phyloP scores from a whole-genome alignment of 2,888 invertebrate genomes.

The Drosophila nigricruria region DNA sequence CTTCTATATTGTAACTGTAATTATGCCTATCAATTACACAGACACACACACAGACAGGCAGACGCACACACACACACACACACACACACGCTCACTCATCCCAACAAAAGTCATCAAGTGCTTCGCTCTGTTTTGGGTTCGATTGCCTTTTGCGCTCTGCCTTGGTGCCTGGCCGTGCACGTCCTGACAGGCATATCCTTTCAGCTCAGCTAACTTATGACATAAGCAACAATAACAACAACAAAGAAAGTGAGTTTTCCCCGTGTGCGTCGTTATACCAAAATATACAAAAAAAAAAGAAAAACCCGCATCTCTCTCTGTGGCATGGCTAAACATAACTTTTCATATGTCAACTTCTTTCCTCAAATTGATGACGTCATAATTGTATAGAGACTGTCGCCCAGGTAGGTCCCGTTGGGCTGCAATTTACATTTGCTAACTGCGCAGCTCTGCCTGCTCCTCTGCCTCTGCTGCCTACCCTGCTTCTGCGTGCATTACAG shows the following conservation, averaged over 20 bases:
- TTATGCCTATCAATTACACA: slow-evolving; percentile 35
- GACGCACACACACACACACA: slow-evolving; percentile 23
- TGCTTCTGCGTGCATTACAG: background rate
- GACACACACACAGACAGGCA: slow-evolving; percentile 18
- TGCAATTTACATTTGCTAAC: slow-evolving; percentile 35
- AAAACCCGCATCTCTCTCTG: background rate
- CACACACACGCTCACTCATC: slow-evolving; percentile 13
- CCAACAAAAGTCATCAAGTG: slow-evolving; percentile 47
- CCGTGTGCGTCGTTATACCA: slow-evolving; percentile 4
- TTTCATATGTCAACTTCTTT: slow-evolving; percentile 1
- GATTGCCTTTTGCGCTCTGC: slow-evolving; percentile 22
- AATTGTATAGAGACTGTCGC: slow-evolving; percentile 28
- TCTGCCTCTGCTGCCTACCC: background rate
- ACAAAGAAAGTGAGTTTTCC: slow-evolving; percentile 32
- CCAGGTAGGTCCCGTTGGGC: slow-evolving; percentile 43
- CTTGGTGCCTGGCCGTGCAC: slow-evolving; percentile 34
- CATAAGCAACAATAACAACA: slow-evolving; percentile 36
- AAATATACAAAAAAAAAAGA: slow-evolving; percentile 1
- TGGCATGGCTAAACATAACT: background rate
- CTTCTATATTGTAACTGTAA: slow-evolving; percentile 50
- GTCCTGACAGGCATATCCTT: slow-evolving; percentile 17
- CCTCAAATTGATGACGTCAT: slow-evolving; percentile 60
- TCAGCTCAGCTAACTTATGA: slow-evolving; percentile 47
- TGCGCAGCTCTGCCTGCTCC: slow-evolving; percentile 46
- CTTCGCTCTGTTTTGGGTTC: slow-evolving; percentile 35